Base-by-base conservation (phyloP, 1,140 invertebrate species). In the Magallana gigas region DNA sequence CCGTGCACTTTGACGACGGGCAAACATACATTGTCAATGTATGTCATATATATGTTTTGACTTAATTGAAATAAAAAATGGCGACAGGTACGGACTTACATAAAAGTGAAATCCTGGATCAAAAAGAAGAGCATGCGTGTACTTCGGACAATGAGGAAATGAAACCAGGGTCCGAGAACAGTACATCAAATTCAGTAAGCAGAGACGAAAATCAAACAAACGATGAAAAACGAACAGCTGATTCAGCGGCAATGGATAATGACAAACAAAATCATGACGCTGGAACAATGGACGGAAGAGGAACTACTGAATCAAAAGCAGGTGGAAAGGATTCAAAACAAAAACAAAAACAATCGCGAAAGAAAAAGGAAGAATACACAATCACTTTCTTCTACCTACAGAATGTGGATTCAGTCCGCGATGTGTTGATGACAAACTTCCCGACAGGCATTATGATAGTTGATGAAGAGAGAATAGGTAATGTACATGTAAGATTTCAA, bases 361-460 rank as follows among this genome's bases (percentile, higher is more conserved):
- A 12, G 68, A 29, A 12, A 11, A 29, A 8, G 23, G 68, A 76
- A 29, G 14, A 76, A 29, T 76, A 76, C 12, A 76, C 68, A 5
- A 29, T 76, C 11, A 76, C 23, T 76, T 36, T 76, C 4, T 76
- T 29, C 68, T 76, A 76, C 68, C 23, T 76, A 29, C 68, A 76
- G 68, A 9, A 36, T 11, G 68, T 29, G 11, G 68, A 76, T 36
- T 76, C 23, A 0, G 68, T 9, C 23, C 68, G 23, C 3, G 9
- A 76, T 29, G 1, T 76, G 23, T 29, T 76, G 68, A 76, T 18
- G 23, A 36, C 68, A 76, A 2, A 29, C 8, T 12, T 29, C 14
- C 29, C 29, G 9, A 4, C 23, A 12, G 8, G 36, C 36, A 29
- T 29, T 3, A 3, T 14, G 18, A 76, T 76, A 29, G 3, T 76